Percentiles rank a stretch among this genome's conserved stretches.
Conservation (phyloP, 2,113 vertebrate species). For the Dascyllus trimaculatus region DNA sequence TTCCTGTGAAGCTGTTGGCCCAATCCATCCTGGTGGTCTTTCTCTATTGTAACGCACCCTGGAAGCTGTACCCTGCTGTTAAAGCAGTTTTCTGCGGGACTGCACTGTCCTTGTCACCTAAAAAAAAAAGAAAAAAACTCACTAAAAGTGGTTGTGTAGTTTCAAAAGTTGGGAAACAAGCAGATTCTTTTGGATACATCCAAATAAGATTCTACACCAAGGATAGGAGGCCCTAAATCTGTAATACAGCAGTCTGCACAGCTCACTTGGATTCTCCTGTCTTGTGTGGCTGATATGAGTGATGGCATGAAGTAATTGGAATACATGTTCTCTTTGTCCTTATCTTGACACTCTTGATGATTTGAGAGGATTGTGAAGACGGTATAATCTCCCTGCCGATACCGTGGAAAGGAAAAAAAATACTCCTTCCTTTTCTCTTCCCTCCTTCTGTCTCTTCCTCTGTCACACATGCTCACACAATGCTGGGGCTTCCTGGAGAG, state of each 20-base stretch:
- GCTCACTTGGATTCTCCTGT: background rate
- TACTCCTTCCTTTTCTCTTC: slow-evolving; percentile 17
- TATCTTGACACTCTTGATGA: slow-evolving; percentile 46
- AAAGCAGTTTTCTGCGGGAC: slow-evolving; percentile 32
- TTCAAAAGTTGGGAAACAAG: slow-evolving; percentile 37
- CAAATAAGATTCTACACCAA: background rate
- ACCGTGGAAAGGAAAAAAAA: slow-evolving; percentile 20
- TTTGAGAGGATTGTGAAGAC: slow-evolving; percentile 49
- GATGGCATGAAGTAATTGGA: slow-evolving; percentile 27
- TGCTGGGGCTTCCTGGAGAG: slow-evolving; percentile 78
- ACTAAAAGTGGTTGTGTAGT: background rate
- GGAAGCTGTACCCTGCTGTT: slow-evolving; percentile 64
- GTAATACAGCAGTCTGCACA: background rate
- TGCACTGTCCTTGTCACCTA: slow-evolving; percentile 52
- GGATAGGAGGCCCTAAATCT: background rate
- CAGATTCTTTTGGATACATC: slow-evolving; percentile 7
- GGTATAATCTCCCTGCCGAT: slow-evolving; percentile 44
- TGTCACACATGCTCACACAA: slow-evolving; percentile 50
- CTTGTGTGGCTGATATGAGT: slow-evolving; percentile 30
- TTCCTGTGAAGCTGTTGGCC: slow-evolving; percentile 64
- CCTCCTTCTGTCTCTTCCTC: slow-evolving; percentile 37
- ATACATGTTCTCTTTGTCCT: slow-evolving; percentile 42
- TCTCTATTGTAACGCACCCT: slow-evolving; percentile 61
- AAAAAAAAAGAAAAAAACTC: slow-evolving; percentile 19
- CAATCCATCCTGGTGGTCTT: slow-evolving; percentile 74